Conservation (phyloP, 2,113 vertebrate genomes). For the Mohoua ochrocephala region DNA sequence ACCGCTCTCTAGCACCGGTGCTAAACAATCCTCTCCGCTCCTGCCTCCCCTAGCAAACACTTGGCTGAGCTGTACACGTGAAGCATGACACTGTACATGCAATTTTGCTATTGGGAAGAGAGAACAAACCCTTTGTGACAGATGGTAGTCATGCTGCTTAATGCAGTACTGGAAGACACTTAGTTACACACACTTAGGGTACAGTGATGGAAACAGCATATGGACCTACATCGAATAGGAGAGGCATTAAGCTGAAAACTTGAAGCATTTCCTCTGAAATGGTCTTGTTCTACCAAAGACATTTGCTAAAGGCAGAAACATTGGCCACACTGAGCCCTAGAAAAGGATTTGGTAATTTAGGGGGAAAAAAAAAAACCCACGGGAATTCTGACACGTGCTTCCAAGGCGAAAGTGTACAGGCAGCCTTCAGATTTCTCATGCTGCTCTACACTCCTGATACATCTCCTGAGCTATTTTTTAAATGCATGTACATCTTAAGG, state of each 20-base stretch:
- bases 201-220: neutral
- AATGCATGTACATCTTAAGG: slow-evolving; percentile 61
- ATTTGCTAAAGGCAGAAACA: neutral
- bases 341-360: neutral
- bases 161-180: neutral
- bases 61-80: neutral
- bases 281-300: neutral
- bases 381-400: neutral
- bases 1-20: accelerated
- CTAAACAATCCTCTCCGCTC: neutral
- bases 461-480: slow-evolving; percentile 58
- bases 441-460: slow-evolving; percentile 26
- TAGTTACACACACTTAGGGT: neutral
- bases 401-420: neutral
- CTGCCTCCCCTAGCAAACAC: neutral
- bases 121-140: slow-evolving; percentile 1
- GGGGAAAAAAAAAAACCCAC: accelerated
- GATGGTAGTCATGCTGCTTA: neutral
- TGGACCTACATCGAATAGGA: neutral
- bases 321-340: neutral
- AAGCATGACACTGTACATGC: neutral
- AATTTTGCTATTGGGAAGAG: neutral
- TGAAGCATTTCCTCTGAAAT: neutral
- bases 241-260: neutral
- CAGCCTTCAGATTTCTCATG: slow-evolving; percentile 37